These are phyloP conservation scores for Diplodus sargus DNA, from an alignment of 2,797 vertebrate genomes.

Conservation along the genomic window DNA sequence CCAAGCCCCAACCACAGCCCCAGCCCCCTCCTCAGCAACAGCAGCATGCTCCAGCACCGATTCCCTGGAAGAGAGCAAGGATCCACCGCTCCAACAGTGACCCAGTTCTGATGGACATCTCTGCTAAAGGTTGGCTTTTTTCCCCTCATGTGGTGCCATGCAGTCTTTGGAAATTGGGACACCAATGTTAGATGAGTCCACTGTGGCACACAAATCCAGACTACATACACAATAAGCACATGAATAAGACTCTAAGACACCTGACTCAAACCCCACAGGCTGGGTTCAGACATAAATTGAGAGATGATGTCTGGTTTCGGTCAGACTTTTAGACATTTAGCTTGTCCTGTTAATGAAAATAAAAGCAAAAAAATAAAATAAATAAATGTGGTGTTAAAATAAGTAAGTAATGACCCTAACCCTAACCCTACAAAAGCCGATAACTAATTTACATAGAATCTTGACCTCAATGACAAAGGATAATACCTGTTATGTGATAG, in stretches of 20 bases:
- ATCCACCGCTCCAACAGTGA: constrained; percentile 64
- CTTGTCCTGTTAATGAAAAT: too few relatives aligned
- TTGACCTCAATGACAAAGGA: too few relatives aligned
- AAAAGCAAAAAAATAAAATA: too few relatives aligned
- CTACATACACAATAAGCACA: background rate
- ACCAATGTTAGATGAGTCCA: background rate
- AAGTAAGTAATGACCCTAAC: too few relatives aligned
- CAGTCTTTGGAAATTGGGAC: background rate
- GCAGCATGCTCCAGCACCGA: background rate
- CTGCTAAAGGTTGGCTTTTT: constrained; percentile 48
- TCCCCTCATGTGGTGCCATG: background rate
- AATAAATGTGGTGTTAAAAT: too few relatives aligned
- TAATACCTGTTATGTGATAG: too few relatives aligned
- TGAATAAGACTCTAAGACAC: background rate
- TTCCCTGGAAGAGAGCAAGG: constrained; percentile 14
- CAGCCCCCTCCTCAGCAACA: background rate
- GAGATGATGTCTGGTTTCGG: too few relatives aligned
- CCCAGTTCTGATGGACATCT: constrained; percentile 46
- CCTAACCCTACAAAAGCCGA: too few relatives aligned
- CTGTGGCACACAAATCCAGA: background rate
- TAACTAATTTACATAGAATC: too few relatives aligned
- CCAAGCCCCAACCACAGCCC: background rate
- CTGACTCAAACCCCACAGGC: too few relatives aligned
- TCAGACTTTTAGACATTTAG: too few relatives aligned
- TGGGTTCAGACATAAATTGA: too few relatives aligned